Conservation (phyloP, 2,797 vertebrate species). For the Syngnathus acus region DNA sequence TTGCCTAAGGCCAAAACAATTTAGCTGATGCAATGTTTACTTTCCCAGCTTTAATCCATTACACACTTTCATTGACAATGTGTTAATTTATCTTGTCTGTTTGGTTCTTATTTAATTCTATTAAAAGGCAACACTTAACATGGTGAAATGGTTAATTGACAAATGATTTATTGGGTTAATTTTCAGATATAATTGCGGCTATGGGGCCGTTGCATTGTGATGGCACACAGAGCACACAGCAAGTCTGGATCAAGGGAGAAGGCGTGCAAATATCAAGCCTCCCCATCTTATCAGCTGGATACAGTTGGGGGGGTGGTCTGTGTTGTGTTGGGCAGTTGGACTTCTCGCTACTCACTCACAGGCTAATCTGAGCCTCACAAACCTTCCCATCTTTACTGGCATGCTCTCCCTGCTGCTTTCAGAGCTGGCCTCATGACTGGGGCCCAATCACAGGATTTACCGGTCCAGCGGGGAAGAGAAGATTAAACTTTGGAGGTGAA, state of each 20-base stretch:
- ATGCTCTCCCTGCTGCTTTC: slow-evolving; percentile 31
- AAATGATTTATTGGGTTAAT: neutral
- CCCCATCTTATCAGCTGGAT: slow-evolving; percentile 35
- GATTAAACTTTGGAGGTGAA: slow-evolving; percentile 10
- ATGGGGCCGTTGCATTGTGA: too few species aligned
- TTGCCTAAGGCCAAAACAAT: neutral
- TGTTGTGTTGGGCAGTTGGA: slow-evolving; percentile 20
- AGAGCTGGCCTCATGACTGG: slow-evolving; percentile 37
- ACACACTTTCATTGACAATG: neutral
- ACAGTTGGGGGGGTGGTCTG: slow-evolving; percentile 21
- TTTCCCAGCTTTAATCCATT: neutral
- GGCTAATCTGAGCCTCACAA: slow-evolving; percentile 47
- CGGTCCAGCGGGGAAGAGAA: slow-evolving; percentile 10
- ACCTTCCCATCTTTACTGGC: slow-evolving; percentile 16
- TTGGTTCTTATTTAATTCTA: neutral
- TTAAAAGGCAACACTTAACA: neutral
- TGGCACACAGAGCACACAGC: too few species aligned
- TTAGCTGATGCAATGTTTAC: neutral
- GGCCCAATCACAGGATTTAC: slow-evolving; percentile 32
- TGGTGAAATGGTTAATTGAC: neutral
- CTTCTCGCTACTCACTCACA: slow-evolving; percentile 22
- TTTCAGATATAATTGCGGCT: too few species aligned
- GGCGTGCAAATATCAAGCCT: slow-evolving; percentile 11
- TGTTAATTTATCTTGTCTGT: neutral
- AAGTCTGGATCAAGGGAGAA: too few species aligned